A percentile compares a stretch with the other conserved stretches of the same genome.
Evolutionary conservation across 2,797 vertebrate genomes (phyloP).

Genomic region (Xyrichtys novacula): DNA sequence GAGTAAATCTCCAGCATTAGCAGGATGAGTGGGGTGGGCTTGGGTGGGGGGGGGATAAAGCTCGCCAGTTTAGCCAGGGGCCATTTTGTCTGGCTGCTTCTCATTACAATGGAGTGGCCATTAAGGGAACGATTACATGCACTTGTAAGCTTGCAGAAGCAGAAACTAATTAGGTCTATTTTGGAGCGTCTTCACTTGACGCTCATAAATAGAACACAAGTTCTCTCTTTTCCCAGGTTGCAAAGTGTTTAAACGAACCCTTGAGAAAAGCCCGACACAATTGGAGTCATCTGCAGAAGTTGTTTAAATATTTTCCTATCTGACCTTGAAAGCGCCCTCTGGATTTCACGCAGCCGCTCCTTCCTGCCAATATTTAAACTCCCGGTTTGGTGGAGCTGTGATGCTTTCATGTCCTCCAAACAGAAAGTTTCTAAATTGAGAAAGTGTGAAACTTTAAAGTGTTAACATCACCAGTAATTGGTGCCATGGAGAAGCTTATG

Average conservation of each 20-base stretch:
- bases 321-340: constrained; percentile 34
- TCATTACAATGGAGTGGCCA: constrained; percentile 65
- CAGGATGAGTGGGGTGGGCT: background rate
- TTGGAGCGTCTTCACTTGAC: constrained; percentile 63
- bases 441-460: constrained; percentile 36
- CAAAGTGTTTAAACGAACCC: constrained; percentile 47
- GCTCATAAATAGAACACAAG: constrained; percentile 50
- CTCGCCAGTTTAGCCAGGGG: constrained; percentile 46
- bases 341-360: background rate
- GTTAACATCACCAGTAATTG: constrained; percentile 49
- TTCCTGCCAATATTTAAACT: constrained; percentile 15
- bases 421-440: constrained; percentile 8
- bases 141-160: constrained; percentile 66
- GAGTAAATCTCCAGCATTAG: constrained; percentile 65
- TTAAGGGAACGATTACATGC: constrained; percentile 74
- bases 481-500: constrained; percentile 39
- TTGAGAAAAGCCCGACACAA: constrained; percentile 29
- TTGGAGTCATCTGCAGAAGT: constrained; percentile 8
- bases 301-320: constrained; percentile 19
- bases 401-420: constrained; percentile 34
- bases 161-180: constrained; percentile 74
- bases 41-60: background rate
- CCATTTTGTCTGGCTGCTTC: constrained; percentile 59
- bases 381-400: constrained; percentile 7
- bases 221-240: constrained; percentile 57